phyloP scores from a whole-genome alignment of 2,888 invertebrate species.

The Tachina fera region DNA sequence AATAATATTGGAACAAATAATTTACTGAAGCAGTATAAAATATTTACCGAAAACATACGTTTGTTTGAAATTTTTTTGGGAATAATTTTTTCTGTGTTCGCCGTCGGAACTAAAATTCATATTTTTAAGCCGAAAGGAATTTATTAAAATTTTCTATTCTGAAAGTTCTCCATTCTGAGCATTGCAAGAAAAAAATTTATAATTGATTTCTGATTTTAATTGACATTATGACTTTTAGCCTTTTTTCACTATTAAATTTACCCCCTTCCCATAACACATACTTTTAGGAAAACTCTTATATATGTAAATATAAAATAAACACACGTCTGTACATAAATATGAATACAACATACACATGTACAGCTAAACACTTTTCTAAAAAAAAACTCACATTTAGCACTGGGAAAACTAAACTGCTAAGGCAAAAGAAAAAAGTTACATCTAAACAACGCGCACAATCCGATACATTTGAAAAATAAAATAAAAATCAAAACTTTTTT shows the following conservation, averaged over 20 bases:
- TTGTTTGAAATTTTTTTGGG: too few species aligned
- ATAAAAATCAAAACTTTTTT: constrained; percentile 47
- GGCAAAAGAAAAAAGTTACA: constrained; percentile 43
- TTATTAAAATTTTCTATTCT: too few species aligned
- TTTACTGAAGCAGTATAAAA: too few species aligned
- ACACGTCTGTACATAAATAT: not conserved
- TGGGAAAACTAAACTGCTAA: constrained; percentile 65
- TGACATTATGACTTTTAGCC: not conserved
- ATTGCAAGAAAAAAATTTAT: too few species aligned
- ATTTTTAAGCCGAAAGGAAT: too few species aligned
- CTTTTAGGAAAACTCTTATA: not conserved
- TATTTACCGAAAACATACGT: too few species aligned
- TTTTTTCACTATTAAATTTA: not conserved
- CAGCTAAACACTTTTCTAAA: constrained; percentile 38
- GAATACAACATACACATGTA: not conserved
- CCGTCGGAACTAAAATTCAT: too few species aligned
- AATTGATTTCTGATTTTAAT: not conserved
- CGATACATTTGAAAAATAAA: constrained; percentile 52
- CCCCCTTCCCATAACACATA: constrained; percentile 14
- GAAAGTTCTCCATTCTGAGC: too few species aligned
- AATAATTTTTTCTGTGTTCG: too few species aligned
- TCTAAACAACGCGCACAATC: constrained; percentile 72
- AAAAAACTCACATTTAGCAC: constrained; percentile 35
- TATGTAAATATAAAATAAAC: not conserved
- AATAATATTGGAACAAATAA: too few species aligned